These are phyloP conservation scores for Potorous gilbertii DNA, from an alignment of 2,797 vertebrate species.

Conservation along the genomic window DNA sequence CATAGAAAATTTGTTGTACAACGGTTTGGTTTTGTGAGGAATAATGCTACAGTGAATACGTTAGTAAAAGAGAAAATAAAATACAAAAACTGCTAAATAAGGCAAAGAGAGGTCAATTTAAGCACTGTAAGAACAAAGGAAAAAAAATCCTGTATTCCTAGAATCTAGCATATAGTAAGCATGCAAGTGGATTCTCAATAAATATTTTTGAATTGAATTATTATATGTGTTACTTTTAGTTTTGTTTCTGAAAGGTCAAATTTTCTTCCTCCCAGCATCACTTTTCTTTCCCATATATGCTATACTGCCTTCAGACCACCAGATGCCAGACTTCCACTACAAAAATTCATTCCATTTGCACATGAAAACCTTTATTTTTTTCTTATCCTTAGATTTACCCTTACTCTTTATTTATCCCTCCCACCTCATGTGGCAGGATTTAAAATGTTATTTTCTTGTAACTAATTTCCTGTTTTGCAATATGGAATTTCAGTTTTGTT, in stretches of 20 bases:
- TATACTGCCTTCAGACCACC: slow-evolving; percentile 81
- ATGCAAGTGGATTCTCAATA: not conserved
- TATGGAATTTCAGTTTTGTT: not conserved
- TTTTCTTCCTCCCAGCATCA: not conserved
- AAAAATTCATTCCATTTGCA: slow-evolving; percentile 61
- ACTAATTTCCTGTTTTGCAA: not conserved
- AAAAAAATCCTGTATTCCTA: not conserved
- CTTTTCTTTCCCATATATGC: slow-evolving; percentile 51
- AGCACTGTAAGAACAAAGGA: not conserved
- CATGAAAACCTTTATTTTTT: not conserved
- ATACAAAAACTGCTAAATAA: not conserved
- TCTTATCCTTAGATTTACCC: slow-evolving; percentile 58
- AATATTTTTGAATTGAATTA: not conserved
- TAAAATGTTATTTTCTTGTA: slow-evolving; percentile 34
- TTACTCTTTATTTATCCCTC: slow-evolving; percentile 26
- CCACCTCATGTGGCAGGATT: not conserved
- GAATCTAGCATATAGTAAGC: not conserved
- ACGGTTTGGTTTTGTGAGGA: not conserved
- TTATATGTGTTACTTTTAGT: not conserved
- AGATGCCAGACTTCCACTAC: slow-evolving; percentile 90
- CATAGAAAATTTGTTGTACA: slow-evolving; percentile 4
- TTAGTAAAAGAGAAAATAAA: not conserved
- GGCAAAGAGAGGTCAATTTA: not conserved
- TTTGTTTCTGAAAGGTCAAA: not conserved
- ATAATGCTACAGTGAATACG: not conserved